Conservation (phyloP, 2,797 vertebrate species). For the Anguilla anguilla region DNA sequence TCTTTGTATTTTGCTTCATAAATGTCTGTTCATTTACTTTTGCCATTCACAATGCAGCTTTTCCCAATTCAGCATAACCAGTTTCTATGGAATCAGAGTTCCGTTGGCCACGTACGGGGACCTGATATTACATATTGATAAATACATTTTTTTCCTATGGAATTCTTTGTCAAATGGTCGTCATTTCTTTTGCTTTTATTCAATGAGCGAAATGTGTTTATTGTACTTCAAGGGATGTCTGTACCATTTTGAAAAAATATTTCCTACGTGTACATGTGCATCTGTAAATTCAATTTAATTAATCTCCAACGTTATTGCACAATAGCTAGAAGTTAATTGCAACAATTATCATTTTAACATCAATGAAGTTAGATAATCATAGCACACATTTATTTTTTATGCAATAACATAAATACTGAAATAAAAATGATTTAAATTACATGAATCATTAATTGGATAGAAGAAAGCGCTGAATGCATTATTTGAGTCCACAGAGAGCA, state of each 20-base stretch:
- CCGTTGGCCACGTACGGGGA: constrained; percentile 73
- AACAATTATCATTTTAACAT: not conserved
- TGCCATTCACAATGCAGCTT: constrained; percentile 61
- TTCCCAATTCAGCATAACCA: constrained; percentile 70
- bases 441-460: not conserved
- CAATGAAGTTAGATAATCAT: not conserved
- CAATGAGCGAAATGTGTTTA: not conserved
- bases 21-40: constrained; percentile 61
- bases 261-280: not conserved
- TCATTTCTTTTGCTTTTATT: constrained; percentile 23
- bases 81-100: constrained; percentile 71
- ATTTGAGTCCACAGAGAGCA: not conserved
- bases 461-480: not conserved
- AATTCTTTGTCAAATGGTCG: constrained; percentile 47
- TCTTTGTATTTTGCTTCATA: constrained; percentile 72
- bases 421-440: not conserved
- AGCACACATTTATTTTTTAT: not conserved
- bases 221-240: not conserved
- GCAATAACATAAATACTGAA: not conserved
- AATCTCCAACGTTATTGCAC: not conserved
- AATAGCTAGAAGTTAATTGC: not conserved
- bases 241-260: not conserved
- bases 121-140: constrained; percentile 75
- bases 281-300: not conserved
- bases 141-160: constrained; percentile 81